phyloP scores from a whole-genome alignment of 2,797 vertebrate genomes.

The Lepus oiostolus region DNA sequence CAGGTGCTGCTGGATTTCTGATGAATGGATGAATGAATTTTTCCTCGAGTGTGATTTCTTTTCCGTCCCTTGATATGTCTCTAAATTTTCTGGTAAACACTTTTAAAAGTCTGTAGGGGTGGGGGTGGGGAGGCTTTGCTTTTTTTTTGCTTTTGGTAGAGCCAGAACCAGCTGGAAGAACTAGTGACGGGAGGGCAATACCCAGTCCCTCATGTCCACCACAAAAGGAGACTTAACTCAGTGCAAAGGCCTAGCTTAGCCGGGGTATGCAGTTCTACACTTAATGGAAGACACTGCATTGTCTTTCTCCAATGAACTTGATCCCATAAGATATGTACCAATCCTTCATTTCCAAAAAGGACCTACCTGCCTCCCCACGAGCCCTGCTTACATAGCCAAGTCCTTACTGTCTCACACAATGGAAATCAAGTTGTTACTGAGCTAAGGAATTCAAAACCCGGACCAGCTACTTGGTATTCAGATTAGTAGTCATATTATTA shows the following conservation, averaged over 20 bases:
- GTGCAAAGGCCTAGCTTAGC: not conserved
- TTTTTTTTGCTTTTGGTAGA: not conserved
- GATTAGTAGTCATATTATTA: not conserved
- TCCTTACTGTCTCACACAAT: too few relatives aligned
- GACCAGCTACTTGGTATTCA: not conserved
- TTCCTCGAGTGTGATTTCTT: not conserved
- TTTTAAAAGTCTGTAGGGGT: not conserved
- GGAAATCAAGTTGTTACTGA: not conserved
- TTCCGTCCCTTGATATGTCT: not conserved
- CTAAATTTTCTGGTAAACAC: not conserved
- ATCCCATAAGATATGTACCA: not conserved
- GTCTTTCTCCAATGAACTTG: not conserved
- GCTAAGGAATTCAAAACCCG: not conserved
- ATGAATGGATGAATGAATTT: not conserved
- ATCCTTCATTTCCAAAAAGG: not conserved
- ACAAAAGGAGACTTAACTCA: not conserved
- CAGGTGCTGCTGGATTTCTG: not conserved
- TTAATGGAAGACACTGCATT: not conserved
- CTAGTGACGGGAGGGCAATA: not conserved
- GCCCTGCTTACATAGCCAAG: not conserved
- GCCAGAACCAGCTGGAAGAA: slow-evolving; percentile 15
- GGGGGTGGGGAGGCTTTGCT: not conserved
- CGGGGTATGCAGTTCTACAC: not conserved
- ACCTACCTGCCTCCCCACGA: too few relatives aligned
- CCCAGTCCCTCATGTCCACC: not conserved